Evolutionary conservation across 2,113 vertebrate species (phyloP).

Genomic region (Saiga tatarica): DNA sequence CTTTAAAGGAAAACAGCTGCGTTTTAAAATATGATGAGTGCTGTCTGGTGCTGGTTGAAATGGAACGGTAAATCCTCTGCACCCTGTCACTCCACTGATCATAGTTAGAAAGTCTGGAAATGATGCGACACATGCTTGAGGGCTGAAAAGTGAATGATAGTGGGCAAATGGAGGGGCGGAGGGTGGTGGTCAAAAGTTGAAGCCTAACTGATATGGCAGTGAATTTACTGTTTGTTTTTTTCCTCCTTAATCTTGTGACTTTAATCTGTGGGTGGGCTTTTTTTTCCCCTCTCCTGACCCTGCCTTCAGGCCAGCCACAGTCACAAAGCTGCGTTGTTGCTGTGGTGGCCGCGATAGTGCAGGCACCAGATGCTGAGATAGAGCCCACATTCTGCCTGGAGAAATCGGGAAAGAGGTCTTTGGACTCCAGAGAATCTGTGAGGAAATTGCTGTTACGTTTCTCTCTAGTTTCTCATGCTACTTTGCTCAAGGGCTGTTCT

Average conservation of each 20-base stretch:
- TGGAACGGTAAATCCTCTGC: background rate
- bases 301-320: background rate
- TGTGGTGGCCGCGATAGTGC: fast-evolving
- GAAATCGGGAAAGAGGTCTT: background rate
- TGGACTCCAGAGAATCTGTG: background rate
- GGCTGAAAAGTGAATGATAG: background rate
- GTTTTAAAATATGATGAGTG: background rate
- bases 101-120: background rate
- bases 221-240: background rate
- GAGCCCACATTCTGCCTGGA: background rate
- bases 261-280: background rate
- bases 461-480: background rate
- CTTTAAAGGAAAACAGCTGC: background rate
- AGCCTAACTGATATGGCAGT: background rate
- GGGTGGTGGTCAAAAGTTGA: background rate
- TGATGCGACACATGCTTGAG: background rate
- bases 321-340: background rate
- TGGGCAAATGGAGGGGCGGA: background rate
- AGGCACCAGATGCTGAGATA: background rate
- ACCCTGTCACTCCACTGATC: background rate
- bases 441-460: background rate
- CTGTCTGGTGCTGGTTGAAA: background rate
- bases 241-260: background rate
- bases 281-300: background rate
- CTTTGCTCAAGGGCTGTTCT: background rate